Base-by-base conservation (phyloP, 2,113 vertebrate genomes). In the Lampris megalopsis region DNA sequence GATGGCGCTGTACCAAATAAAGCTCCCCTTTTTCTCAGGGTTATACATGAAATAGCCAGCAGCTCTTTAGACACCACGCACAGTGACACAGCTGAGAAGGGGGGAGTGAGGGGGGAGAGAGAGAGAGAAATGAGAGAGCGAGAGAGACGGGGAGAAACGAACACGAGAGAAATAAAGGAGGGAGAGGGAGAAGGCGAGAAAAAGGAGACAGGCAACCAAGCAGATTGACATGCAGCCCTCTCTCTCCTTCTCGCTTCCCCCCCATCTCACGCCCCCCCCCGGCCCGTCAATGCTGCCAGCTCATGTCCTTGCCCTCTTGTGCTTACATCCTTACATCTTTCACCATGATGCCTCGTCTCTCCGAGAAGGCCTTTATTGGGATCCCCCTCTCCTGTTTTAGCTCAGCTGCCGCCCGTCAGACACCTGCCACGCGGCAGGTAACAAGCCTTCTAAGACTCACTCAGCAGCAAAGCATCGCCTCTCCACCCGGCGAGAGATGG, bases 301-400 rank as follows among this genome's bases (percentile, higher is more conserved):
- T 24, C 24, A 24, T 24, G 24, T 24, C 24, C 24, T 24, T 24
- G 24, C 24, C 24, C 24, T 24, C 24, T 24, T 24, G 24, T 24
- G 24, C 24, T 24, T 24, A 24, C 24, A 24, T 24, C 24, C 24
- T 24, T 24, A 24, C 6, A 52, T 83, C 77, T 78, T 77, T 65
- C 68, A 73, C 37, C 38, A 5, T 45, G 75, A 81, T 54, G 57
- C 80, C 56, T 43, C 49, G 11, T 37, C 66, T 54, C 68, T 85
- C 71, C 87, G 86, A 85, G 24, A 81, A 77, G 86, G 82, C 81
- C 77, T 88, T 90, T 91, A 84, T 86, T 81, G 6, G 47, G 45
- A 85, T 82, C 73, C 72, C 63, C 69, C 64, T 40, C 66, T 77
- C 63, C 71, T 42, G 1, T 9, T 87, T 85, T 79, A 81, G 78